phyloP scores from a whole-genome alignment of 2,797 vertebrate genomes.

The Acrossocheilus wenchowensis region DNA sequence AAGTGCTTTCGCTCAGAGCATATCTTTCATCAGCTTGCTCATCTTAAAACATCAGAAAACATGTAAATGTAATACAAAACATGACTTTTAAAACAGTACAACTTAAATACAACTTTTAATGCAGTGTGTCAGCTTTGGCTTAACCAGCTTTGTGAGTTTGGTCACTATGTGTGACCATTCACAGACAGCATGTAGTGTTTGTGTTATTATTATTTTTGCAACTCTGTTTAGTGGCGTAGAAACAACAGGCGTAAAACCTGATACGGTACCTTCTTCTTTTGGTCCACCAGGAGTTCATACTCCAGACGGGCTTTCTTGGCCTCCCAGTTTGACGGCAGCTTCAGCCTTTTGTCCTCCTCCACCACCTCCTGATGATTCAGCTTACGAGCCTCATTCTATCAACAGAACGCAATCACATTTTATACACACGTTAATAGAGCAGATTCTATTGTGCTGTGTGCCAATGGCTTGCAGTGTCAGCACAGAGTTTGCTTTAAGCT shows the following conservation, averaged over 20 bases:
- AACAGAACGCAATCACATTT: background rate
- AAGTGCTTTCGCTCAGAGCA: too few relatives aligned
- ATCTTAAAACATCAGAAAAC: background rate
- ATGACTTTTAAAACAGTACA: background rate
- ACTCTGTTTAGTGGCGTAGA: background rate
- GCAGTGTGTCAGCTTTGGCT: background rate
- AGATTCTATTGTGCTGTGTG: background rate
- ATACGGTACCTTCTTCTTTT: slow-evolving; percentile 87
- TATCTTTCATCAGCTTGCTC: too few relatives aligned
- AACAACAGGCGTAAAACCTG: background rate
- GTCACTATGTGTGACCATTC: background rate
- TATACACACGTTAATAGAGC: background rate
- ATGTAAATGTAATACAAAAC: background rate
- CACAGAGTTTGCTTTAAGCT: background rate
- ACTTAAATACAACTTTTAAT: background rate
- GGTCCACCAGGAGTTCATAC: slow-evolving; percentile 87
- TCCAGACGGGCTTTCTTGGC: slow-evolving; percentile 93
- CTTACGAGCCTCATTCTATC: slow-evolving; percentile 92
- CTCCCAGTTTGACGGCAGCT: slow-evolving; percentile 94
- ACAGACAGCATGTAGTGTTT: background rate
- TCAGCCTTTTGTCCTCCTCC: slow-evolving; percentile 94
- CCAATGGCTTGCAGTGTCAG: background rate
- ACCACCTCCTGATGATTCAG: slow-evolving; percentile 94
- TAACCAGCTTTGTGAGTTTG: background rate
- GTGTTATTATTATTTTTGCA: background rate